Evolutionary conservation across 2,113 vertebrate genomes (phyloP).

Genomic region (Pithys albifrons): DNA sequence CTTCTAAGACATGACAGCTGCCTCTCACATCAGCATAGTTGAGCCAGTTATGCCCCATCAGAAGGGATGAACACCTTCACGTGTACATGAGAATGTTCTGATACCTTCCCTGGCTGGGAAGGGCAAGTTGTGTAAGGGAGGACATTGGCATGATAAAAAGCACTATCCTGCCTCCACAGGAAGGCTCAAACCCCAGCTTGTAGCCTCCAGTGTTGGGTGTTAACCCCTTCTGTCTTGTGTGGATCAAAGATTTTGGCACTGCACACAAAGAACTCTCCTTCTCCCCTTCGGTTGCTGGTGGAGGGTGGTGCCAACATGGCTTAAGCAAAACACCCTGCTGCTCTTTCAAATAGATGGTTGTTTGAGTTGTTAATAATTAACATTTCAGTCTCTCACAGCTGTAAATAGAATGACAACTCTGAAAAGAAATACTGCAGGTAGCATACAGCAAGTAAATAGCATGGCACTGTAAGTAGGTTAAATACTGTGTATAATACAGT

Average conservation of each 20-base stretch:
- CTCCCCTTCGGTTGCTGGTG: neutral
- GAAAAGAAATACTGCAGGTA: neutral
- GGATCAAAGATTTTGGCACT: rapidly evolving
- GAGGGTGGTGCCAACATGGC: neutral
- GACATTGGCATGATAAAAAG: neutral
- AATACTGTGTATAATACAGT: neutral
- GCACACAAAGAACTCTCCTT: neutral
- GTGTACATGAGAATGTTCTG: neutral
- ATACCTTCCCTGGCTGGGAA: neutral
- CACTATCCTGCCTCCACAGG: rapidly evolving
- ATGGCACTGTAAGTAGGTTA: neutral
- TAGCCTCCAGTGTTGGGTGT: neutral
- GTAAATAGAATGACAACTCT: neutral
- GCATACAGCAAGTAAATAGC: neutral
- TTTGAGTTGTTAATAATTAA: neutral
- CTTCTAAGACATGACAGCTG: neutral
- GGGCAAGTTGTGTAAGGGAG: neutral
- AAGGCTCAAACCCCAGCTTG: neutral
- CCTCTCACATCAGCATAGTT: neutral
- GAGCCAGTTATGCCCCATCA: neutral
- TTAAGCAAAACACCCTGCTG: neutral
- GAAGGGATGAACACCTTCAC: neutral
- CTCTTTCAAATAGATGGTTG: neutral
- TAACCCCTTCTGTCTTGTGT: rapidly evolving
- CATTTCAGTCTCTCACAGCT: neutral